A percentile compares a stretch with the other conserved stretches of the same genome.
phyloP scores from a whole-genome alignment of 1,140 invertebrate genomes.

The Apis florea region DNA sequence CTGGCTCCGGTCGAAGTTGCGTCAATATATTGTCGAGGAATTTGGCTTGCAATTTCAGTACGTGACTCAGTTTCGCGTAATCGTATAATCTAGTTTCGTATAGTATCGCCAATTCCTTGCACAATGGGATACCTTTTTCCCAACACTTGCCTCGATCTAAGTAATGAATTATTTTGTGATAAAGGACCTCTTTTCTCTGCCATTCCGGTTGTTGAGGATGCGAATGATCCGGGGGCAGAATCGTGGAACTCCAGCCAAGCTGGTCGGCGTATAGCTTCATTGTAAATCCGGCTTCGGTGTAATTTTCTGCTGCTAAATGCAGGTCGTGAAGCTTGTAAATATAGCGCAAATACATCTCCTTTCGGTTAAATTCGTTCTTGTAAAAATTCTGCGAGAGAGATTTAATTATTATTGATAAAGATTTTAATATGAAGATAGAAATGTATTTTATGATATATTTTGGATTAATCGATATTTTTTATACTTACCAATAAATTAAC shows the following conservation, averaged over 20 bases:
- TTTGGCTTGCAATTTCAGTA: constrained; percentile 91
- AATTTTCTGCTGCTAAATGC: constrained; percentile 96
- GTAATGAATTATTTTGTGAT: constrained; percentile 95
- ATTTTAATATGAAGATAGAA: no score
- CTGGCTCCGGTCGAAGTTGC: constrained; percentile 92
- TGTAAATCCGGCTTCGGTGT: constrained; percentile 97
- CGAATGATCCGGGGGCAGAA: constrained; percentile 83
- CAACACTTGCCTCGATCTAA: constrained; percentile 98
- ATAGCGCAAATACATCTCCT: constrained; percentile 98
- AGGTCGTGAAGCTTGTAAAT: constrained; percentile 98
- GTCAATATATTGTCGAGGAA: constrained; percentile 96
- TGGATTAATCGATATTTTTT: not conserved
- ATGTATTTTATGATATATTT: no score
- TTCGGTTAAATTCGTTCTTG: constrained; percentile 96
- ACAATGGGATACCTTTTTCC: constrained; percentile 96
- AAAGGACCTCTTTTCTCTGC: constrained; percentile 95
- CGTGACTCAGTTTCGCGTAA: constrained; percentile 92
- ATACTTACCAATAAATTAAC: constrained; percentile 93
- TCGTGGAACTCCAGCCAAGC: constrained; percentile 90
- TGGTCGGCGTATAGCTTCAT: constrained; percentile 96
- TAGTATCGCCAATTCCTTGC: constrained; percentile 93
- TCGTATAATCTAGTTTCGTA: constrained; percentile 96
- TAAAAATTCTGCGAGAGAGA: constrained; percentile 93
- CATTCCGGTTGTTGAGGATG: constrained; percentile 90
- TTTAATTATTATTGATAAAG: no score